These are phyloP conservation scores for Bungarus multicinctus DNA, from an alignment of 2,113 vertebrate species.

Conservation along the genomic window DNA sequence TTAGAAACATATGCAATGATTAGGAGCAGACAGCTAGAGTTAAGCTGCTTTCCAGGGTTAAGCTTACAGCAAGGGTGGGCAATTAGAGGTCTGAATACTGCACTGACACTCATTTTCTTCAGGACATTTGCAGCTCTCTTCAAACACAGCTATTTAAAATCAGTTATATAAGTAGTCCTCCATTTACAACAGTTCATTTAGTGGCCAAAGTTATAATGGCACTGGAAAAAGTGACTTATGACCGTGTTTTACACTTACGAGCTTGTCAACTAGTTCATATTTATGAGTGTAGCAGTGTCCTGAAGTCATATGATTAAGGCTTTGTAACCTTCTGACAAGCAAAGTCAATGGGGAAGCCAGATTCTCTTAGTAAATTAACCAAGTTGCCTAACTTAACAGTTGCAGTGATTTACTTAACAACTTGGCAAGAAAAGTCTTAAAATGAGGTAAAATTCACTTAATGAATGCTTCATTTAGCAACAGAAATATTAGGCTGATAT, in stretches of 20 bases:
- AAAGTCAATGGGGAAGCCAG: neutral
- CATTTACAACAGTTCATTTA: neutral
- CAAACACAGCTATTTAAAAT: neutral
- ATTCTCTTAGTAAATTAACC: neutral
- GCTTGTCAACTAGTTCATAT: neutral
- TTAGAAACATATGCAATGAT: neutral
- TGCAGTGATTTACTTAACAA: neutral
- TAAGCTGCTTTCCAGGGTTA: neutral
- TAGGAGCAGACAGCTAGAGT: neutral
- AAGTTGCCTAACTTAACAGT: neutral
- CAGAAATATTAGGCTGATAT: neutral
- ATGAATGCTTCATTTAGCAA: neutral
- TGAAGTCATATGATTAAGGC: neutral
- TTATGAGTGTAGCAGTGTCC: neutral
- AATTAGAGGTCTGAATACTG: neutral
- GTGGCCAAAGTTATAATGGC: neutral
- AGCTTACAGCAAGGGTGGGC: neutral
- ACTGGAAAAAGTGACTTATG: neutral
- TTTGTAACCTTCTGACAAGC: neutral
- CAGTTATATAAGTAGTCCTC: neutral
- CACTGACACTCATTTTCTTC: neutral
- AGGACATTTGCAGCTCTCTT: neutral
- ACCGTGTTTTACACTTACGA: neutral
- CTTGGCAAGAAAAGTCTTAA: neutral
- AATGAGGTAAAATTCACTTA: neutral